Evolutionary conservation across 2,113 vertebrate species (phyloP).

Genomic region (Lepus americanus): DNA sequence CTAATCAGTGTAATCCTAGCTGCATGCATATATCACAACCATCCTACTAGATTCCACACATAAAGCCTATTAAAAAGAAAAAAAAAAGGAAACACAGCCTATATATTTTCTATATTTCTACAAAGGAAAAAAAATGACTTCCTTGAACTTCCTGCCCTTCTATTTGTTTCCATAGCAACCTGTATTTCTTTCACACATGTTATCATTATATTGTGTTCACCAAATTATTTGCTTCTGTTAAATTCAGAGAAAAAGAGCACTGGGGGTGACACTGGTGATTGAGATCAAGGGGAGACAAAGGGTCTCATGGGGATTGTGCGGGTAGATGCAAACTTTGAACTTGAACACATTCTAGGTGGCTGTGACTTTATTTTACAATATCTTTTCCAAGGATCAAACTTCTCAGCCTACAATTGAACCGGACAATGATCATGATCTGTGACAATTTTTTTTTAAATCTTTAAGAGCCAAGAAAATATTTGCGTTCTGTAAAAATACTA

Average conservation of each 20-base stretch:
- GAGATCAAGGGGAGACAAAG: neutral
- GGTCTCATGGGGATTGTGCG: neutral
- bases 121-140: slow-evolving; percentile 15
- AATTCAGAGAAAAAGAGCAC: slow-evolving; percentile 7
- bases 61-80: neutral
- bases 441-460: neutral
- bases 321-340: neutral
- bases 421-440: neutral
- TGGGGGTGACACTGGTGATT: neutral
- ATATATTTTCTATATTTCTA: slow-evolving; percentile 31
- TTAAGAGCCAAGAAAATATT: neutral
- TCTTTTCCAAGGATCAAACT: neutral
- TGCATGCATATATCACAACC: neutral
- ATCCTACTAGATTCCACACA: neutral
- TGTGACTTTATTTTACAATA: neutral
- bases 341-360: neutral
- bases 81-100: neutral
- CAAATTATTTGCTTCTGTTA: slow-evolving; percentile 42
- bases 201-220: slow-evolving; percentile 35
- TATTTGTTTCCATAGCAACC: slow-evolving; percentile 61
- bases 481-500: slow-evolving; percentile 21
- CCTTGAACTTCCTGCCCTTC: slow-evolving; percentile 42
- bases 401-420: neutral
- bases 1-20: no score
- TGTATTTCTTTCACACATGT: slow-evolving; percentile 17